These are phyloP conservation scores for Leucophenga montana DNA, from an alignment of 2,888 invertebrate genomes.

Conservation along the genomic window DNA sequence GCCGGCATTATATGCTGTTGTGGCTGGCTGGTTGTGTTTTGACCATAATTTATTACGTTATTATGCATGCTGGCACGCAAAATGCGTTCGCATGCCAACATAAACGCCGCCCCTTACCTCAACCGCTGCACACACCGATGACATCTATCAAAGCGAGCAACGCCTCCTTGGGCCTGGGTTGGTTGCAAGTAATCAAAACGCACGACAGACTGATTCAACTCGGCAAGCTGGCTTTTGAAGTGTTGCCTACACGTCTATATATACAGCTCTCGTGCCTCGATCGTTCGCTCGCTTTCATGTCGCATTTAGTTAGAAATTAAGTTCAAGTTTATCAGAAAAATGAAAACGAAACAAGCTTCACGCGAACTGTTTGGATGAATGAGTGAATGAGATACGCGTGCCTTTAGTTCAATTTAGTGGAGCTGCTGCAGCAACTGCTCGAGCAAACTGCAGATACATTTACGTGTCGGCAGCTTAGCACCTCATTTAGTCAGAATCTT, in stretches of 20 bases:
- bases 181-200: background rate
- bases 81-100: constrained; percentile 19
- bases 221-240: too few species aligned
- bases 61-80: constrained; percentile 29
- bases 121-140: background rate
- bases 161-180: constrained; percentile 8
- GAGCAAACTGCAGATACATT: background rate
- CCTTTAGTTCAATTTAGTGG: background rate
- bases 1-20: constrained; percentile 25
- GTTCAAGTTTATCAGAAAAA: constrained; percentile 50
- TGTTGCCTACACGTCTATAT: background rate
- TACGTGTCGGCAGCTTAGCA: constrained; percentile 54
- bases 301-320: constrained; percentile 51
- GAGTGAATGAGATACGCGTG: background rate
- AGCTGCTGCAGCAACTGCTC: background rate
- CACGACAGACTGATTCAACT: too few species aligned
- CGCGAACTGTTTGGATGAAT: constrained; percentile 39
- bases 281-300: constrained; percentile 38
- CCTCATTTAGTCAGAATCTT: constrained; percentile 49
- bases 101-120: background rate
- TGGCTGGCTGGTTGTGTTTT: constrained; percentile 15
- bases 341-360: constrained; percentile 37
- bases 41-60: constrained; percentile 31
- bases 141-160: constrained; percentile 18
- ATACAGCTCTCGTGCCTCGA: constrained; percentile 25